Percentiles rank a stretch among this genome's conserved stretches.
Conservation (phyloP, 64 coral and sea anemone species). For the Porites lutea region DNA sequence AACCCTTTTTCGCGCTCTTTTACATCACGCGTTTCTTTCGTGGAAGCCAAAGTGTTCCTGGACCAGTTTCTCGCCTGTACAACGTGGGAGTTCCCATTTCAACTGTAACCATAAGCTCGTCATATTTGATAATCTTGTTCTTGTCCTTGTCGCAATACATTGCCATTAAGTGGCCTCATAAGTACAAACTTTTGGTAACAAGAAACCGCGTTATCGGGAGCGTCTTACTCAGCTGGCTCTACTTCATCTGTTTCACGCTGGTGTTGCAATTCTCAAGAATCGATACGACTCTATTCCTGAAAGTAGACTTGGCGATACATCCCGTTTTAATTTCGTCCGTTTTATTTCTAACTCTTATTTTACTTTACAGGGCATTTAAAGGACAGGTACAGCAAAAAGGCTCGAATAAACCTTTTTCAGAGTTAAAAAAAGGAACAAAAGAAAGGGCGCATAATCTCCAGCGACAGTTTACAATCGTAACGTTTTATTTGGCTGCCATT, state of each 20-base stretch:
- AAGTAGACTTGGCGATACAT: slow-evolving; percentile 76
- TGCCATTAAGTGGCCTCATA: slow-evolving; percentile 81
- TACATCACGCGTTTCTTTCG: slow-evolving; percentile 52
- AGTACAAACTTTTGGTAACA: slow-evolving; percentile 70
- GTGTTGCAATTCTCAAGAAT: slow-evolving; percentile 66
- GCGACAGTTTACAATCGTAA: slow-evolving; percentile 85
- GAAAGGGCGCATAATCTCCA: slow-evolving; percentile 65
- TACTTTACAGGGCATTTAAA: slow-evolving; percentile 70
- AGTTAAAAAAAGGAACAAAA: background rate
- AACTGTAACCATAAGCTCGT: slow-evolving; percentile 93
- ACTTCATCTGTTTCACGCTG: slow-evolving; percentile 77
- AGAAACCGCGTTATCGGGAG: slow-evolving; percentile 44
- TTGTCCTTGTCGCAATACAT: slow-evolving; percentile 85
- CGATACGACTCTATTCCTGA: slow-evolving; percentile 38
- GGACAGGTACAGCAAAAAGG: slow-evolving; percentile 47
- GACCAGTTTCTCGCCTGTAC: slow-evolving; percentile 6
- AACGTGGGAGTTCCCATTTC: slow-evolving; percentile 60
- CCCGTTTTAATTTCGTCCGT: slow-evolving; percentile 75
- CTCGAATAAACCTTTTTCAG: background rate
- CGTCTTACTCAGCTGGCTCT: slow-evolving; percentile 72
- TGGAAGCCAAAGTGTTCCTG: background rate
- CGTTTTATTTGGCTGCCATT: slow-evolving; percentile 83
- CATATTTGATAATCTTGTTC: slow-evolving; percentile 78
- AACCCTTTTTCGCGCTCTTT: slow-evolving; percentile 80
- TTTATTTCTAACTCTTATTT: slow-evolving; percentile 57